These are phyloP conservation scores for Prosapia bicincta DNA, from an alignment of 2,888 invertebrate genomes.

Conservation along the genomic window DNA sequence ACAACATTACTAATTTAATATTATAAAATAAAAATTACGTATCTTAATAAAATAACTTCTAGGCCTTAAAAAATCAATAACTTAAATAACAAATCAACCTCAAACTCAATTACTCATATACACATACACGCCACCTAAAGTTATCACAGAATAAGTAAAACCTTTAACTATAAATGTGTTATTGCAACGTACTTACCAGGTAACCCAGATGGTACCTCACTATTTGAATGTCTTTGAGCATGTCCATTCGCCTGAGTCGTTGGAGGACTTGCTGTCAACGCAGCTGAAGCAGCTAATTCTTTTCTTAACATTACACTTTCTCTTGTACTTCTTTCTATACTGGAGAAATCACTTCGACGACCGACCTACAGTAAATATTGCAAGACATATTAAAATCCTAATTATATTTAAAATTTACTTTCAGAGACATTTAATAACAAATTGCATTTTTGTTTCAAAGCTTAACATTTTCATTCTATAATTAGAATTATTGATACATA, in stretches of 20 bases:
- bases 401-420: too few relatives aligned
- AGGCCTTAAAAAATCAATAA: not conserved
- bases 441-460: too few relatives aligned
- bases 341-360: slow-evolving; percentile 72
- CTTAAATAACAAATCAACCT: not conserved
- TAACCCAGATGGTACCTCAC: slow-evolving; percentile 30
- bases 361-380: slow-evolving; percentile 58
- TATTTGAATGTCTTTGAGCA: slow-evolving; percentile 1
- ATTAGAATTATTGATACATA: too few relatives aligned
- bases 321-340: slow-evolving; percentile 73
- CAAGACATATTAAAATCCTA: not conserved
- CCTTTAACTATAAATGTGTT: slow-evolving; percentile 30
- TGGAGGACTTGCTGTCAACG: slow-evolving; percentile 34
- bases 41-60: too few relatives aligned
- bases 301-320: slow-evolving; percentile 68
- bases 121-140: not conserved
- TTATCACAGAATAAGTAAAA: not conserved
- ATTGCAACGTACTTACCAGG: slow-evolving; percentile 35
- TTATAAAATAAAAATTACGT: too few relatives aligned
- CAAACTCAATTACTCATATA: not conserved
- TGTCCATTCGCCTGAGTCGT: slow-evolving; percentile 18
- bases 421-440: not conserved
- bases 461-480: too few relatives aligned
- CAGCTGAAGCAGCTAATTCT: slow-evolving; percentile 40
- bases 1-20: too few relatives aligned